These are phyloP conservation scores for Cricetomys ansorgei DNA, from an alignment of 2,113 vertebrate genomes.

Conservation along the genomic window DNA sequence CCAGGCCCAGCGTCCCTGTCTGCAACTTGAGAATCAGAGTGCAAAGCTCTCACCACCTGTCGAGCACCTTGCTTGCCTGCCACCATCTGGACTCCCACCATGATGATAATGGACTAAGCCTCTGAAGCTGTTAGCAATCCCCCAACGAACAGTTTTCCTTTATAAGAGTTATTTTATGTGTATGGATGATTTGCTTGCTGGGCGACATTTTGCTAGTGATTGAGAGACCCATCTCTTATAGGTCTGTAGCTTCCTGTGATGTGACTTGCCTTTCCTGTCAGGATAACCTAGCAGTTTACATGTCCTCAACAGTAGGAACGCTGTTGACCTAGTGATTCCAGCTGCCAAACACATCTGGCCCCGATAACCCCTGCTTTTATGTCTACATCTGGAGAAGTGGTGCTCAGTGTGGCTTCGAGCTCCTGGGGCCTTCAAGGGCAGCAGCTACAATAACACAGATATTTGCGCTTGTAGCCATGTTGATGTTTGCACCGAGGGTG, in stretches of 20 bases:
- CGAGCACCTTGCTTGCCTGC: no score
- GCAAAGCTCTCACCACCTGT: no score
- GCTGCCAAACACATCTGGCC: conserved; percentile 27
- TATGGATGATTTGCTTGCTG: background rate
- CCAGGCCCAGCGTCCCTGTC: no score
- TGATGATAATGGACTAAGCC: no score
- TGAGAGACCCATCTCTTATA: background rate
- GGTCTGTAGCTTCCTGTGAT: background rate
- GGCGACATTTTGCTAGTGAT: background rate
- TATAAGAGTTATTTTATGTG: background rate
- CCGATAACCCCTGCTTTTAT: background rate
- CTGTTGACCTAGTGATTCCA: background rate
- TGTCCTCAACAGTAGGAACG: background rate
- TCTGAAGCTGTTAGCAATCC: no score
- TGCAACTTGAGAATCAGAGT: no score
- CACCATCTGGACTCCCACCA: no score
- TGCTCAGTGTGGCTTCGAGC: background rate
- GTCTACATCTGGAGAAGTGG: background rate
- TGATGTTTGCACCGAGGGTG: background rate
- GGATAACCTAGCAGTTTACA: background rate
- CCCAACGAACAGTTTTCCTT: no score
- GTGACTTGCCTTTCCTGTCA: background rate
- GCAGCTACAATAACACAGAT: background rate
- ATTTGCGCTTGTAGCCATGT: background rate
- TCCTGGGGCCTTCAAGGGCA: background rate